phyloP scores from a whole-genome alignment of 2,797 vertebrate genomes.

The Pantherophis alleghaniensis region DNA sequence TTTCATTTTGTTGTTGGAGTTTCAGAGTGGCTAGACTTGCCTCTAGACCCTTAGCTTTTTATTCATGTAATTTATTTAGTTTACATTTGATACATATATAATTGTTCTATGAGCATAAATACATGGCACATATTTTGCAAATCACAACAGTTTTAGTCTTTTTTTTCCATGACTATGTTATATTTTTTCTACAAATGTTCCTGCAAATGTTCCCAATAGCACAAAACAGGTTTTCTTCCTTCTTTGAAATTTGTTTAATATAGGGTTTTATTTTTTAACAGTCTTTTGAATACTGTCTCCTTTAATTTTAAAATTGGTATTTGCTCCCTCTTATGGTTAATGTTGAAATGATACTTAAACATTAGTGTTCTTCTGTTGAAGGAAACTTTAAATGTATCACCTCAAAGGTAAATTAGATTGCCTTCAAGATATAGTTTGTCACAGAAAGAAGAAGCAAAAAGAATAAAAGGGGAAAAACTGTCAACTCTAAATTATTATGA shows the following conservation, averaged over 20 bases:
- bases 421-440: not conserved
- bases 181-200: not conserved
- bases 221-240: not conserved
- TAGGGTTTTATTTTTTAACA: not conserved
- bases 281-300: not conserved
- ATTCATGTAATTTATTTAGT: not conserved
- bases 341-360: not conserved
- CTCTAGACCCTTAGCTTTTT: not conserved
- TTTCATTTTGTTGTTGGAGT: not conserved
- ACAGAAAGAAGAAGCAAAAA: not conserved
- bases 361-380: not conserved
- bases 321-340: not conserved
- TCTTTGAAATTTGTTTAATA: not conserved
- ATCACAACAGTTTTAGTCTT: not conserved
- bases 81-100: not conserved
- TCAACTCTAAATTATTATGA: not conserved
- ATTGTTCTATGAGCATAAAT: not conserved
- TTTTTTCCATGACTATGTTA: not conserved
- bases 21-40: not conserved
- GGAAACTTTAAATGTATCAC: not conserved
- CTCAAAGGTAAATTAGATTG: not conserved
- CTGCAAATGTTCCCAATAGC: not conserved
- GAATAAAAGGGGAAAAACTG: not conserved
- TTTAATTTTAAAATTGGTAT: not conserved
- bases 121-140: not conserved